Evolutionary conservation across 2,888 invertebrate species (phyloP).

Genomic region (Dryomyza anilis): DNA sequence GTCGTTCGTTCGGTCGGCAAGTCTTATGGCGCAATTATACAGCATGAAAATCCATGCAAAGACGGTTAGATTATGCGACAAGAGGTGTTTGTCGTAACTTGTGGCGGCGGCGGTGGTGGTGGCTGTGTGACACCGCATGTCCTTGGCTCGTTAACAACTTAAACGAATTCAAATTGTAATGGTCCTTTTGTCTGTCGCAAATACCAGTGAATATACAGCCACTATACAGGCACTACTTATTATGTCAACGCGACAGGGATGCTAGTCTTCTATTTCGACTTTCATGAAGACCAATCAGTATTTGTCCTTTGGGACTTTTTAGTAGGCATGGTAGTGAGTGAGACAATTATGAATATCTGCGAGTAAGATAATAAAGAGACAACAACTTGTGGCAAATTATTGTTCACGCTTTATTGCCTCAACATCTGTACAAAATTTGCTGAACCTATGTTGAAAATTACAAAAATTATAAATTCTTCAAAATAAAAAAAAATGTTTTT

Average conservation of each 20-base stretch:
- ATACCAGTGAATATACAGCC: too few relatives aligned
- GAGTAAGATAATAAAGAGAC: constrained; percentile 14
- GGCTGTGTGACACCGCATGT: constrained; percentile 7
- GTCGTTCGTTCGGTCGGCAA: too few relatives aligned
- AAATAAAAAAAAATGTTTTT: too few relatives aligned
- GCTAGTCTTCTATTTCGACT: constrained; percentile 16
- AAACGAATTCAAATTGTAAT: constrained; percentile 29
- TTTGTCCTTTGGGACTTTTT: constrained; percentile 45
- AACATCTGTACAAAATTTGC: constrained; percentile 40
- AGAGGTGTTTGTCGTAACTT: not conserved
- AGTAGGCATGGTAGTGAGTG: not conserved
- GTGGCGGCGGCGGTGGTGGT: constrained; percentile 18
- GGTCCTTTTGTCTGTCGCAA: not conserved
- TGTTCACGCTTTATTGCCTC: constrained; percentile 30
- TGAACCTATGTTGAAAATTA: too few relatives aligned
- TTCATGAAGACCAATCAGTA: constrained; percentile 31
- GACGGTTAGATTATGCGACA: constrained; percentile 8
- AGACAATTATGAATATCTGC: constrained; percentile 29
- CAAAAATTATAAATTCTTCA: too few relatives aligned
- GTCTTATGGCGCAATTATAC: constrained; percentile 39
- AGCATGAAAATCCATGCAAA: constrained; percentile 26
- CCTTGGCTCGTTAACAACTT: constrained; percentile 27
- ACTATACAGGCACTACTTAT: constrained; percentile 17
- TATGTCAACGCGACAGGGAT: constrained; percentile 20
- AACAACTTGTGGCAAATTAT: constrained; percentile 19